A percentile compares a stretch with the other conserved stretches of the same genome.
These are phyloP conservation scores for Synergus umbraculus DNA, from an alignment of 2,888 invertebrate genomes.

Conservation along the genomic window DNA sequence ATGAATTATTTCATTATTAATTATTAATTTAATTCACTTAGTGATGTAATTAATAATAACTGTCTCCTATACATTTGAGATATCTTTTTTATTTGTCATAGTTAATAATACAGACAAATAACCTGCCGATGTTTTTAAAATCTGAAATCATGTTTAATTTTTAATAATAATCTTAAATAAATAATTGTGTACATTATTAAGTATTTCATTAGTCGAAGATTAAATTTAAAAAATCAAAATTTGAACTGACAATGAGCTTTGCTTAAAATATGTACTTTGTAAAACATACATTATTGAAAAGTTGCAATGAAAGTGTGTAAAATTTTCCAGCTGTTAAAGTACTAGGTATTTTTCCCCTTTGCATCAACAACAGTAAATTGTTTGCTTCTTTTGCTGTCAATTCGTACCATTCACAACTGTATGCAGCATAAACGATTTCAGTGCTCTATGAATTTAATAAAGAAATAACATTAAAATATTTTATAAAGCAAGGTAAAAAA, in stretches of 20 bases:
- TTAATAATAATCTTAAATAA: background rate
- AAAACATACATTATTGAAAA: conserved; percentile 61
- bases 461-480: background rate
- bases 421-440: conserved; percentile 56
- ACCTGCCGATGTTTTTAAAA: conserved; percentile 28
- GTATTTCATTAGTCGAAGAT: background rate
- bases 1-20: too few relatives aligned
- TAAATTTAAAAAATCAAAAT: background rate
- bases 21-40: too few relatives aligned
- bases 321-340: conserved; percentile 66
- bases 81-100: background rate
- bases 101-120: conserved; percentile 22
- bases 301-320: conserved; percentile 59
- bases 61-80: background rate
- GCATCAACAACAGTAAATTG: conserved; percentile 57
- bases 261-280: background rate
- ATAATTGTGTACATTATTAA: background rate
- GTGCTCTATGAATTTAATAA: conserved; percentile 55
- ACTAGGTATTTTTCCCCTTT: conserved; percentile 58
- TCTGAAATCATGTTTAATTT: background rate
- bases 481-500: background rate
- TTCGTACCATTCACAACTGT: conserved; percentile 62
- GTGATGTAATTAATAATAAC: too few relatives aligned
- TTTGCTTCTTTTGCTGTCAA: conserved; percentile 53
- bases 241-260: too few relatives aligned